These are phyloP conservation scores for Palythoa grandiflora DNA, from an alignment of 92 coral and sea anemone genomes.

Conservation along the genomic window DNA sequence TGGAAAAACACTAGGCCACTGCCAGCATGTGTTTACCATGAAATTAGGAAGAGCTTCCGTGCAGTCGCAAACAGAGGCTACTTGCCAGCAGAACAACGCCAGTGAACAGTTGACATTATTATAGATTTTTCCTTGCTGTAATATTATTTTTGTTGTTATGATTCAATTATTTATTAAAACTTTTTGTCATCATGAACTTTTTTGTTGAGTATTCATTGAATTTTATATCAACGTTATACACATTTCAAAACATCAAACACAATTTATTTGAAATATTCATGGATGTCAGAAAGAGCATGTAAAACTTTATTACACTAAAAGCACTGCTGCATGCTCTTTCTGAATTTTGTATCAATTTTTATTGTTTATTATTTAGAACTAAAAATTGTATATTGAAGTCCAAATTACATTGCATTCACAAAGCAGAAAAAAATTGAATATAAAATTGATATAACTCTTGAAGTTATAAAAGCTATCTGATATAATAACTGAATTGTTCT, in stretches of 20 bases:
- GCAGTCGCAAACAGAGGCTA: conserved; percentile 12
- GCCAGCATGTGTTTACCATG: conserved; percentile 23
- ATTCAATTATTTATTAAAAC: conserved; percentile 4
- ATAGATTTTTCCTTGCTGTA: neutral
- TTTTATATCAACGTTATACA: neutral
- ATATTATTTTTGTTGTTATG: neutral
- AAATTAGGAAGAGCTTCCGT: conserved; percentile 4
- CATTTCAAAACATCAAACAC: neutral
- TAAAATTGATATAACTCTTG: conserved; percentile 12
- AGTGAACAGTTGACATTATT: conserved; percentile 4
- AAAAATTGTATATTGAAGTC: neutral
- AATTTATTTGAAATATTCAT: conserved; percentile 4
- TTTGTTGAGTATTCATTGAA: neutral
- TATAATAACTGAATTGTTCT: too few relatives aligned
- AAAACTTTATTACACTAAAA: neutral
- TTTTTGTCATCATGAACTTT: neutral
- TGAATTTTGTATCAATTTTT: neutral
- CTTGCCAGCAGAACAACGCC: conserved; percentile 7
- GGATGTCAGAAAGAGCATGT: conserved; percentile 19
- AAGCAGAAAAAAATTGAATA: neutral
- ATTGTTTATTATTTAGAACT: neutral
- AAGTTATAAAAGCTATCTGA: too few relatives aligned
- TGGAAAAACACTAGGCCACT: conserved; percentile 28
- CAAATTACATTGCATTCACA: conserved; percentile 3
- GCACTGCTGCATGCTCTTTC: neutral